A percentile compares a stretch with the other conserved stretches of the same genome.
phyloP scores from a whole-genome alignment of 2,113 vertebrate genomes.

The Corythornis cristatus region DNA sequence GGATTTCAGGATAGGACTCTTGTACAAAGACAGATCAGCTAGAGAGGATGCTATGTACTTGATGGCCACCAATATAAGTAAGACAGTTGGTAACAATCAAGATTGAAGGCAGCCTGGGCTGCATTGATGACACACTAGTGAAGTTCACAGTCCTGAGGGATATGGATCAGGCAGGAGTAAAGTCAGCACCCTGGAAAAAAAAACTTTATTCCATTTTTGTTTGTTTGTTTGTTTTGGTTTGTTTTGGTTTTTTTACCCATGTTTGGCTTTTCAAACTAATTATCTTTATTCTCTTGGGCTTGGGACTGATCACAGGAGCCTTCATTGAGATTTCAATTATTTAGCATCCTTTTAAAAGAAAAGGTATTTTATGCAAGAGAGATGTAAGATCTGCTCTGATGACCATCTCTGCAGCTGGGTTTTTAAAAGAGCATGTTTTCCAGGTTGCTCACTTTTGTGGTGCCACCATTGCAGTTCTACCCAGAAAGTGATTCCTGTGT shows the following conservation, averaged over 20 bases:
- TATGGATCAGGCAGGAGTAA: too few relatives aligned
- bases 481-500: neutral
- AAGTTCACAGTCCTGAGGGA: too few relatives aligned
- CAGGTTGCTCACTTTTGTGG: neutral
- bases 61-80: too few relatives aligned
- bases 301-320: neutral
- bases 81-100: too few relatives aligned
- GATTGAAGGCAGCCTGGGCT: too few relatives aligned
- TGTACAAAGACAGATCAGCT: neutral
- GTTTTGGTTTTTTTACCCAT: neutral
- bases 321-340: slow-evolving; percentile 36
- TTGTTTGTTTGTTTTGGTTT: too few relatives aligned
- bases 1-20: neutral
- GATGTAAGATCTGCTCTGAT: slow-evolving; percentile 7
- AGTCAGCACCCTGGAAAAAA: too few relatives aligned
- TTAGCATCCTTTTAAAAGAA: slow-evolving; percentile 39
- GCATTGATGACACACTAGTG: too few relatives aligned
- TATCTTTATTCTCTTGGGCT: slow-evolving; percentile 21
- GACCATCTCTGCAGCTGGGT: neutral
- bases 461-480: neutral
- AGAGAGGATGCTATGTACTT: too few relatives aligned
- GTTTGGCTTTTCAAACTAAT: slow-evolving; percentile 16
- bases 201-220: too few relatives aligned
- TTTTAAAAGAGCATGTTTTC: neutral
- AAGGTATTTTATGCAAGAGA: neutral